A percentile compares a stretch with the other conserved stretches of the same genome.
Conservation (phyloP, 1,140 invertebrate species). For the Scaptomyza pallida region DNA sequence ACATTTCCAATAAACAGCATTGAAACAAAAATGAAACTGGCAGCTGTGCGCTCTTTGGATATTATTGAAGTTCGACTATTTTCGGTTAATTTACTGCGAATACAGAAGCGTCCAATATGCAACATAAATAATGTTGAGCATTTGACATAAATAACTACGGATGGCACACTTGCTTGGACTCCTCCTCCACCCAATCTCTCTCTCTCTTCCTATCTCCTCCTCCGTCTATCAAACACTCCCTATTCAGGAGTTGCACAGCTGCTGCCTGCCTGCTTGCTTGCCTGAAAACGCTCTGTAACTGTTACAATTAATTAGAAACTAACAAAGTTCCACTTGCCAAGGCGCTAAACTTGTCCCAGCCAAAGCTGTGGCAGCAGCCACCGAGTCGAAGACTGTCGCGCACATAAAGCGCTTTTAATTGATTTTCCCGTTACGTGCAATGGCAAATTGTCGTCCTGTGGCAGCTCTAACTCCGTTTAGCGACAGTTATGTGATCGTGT, state of each 20-base stretch:
- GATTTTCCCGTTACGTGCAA: slow-evolving; percentile 78
- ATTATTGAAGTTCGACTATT: slow-evolving; percentile 26
- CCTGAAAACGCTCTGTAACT: slow-evolving; percentile 52
- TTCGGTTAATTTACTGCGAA: slow-evolving; percentile 67
- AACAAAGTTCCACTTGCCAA: slow-evolving; percentile 77
- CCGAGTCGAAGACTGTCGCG: slow-evolving; percentile 63
- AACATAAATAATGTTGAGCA: slow-evolving; percentile 76
- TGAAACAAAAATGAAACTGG: slow-evolving; percentile 27
- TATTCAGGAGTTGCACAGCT: slow-evolving; percentile 28
- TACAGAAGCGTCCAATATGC: slow-evolving; percentile 72
- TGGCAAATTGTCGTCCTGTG: slow-evolving; percentile 52
- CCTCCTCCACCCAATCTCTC: too few species aligned
- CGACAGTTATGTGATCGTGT: not conserved
- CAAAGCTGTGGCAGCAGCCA: not conserved
- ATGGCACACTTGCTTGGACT: slow-evolving; percentile 26
- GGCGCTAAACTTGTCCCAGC: slow-evolving; percentile 70
- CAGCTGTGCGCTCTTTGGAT: slow-evolving; percentile 45
- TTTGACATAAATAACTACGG: slow-evolving; percentile 73
- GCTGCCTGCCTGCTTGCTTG: slow-evolving; percentile 36
- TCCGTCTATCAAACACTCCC: not conserved
- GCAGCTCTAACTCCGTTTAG: slow-evolving; percentile 11
- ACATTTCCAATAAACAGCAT: slow-evolving; percentile 61
- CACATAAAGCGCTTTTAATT: slow-evolving; percentile 81
- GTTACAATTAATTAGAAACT: slow-evolving; percentile 83
- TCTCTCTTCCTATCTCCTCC: too few species aligned